Conservation (phyloP, 1,140 invertebrate genomes). For the Lethrus apterus region DNA sequence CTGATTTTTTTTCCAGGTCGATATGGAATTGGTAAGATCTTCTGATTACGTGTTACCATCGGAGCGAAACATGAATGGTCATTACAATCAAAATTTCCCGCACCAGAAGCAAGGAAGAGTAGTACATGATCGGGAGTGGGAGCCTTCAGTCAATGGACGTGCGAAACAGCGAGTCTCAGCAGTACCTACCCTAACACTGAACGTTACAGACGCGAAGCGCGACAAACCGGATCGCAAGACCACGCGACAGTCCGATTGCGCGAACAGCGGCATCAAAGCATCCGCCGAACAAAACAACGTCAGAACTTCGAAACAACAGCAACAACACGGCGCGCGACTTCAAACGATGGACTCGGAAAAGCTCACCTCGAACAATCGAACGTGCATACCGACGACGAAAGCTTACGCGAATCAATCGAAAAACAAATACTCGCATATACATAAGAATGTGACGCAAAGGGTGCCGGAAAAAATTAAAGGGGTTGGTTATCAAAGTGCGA, state of each 20-base stretch:
- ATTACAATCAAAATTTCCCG: slow-evolving; percentile 23
- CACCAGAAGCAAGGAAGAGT: slow-evolving; percentile 27
- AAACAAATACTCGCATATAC: slow-evolving; percentile 13
- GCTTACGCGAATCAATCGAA: slow-evolving; percentile 10
- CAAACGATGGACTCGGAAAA: neutral
- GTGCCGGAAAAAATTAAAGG: slow-evolving; percentile 19
- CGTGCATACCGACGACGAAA: slow-evolving; percentile 2
- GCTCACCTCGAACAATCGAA: neutral
- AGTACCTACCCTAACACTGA: slow-evolving; percentile 33
- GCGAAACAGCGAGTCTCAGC: slow-evolving; percentile 25
- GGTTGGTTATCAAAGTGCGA: slow-evolving; percentile 26
- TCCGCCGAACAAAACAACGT: slow-evolving; percentile 16
- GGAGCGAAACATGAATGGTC: slow-evolving; percentile 34
- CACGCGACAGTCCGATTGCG: too few species aligned
- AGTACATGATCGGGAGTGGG: slow-evolving; percentile 34
- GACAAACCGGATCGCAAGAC: slow-evolving; percentile 18
- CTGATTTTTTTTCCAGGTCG: slow-evolving; percentile 33
- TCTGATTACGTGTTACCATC: slow-evolving; percentile 33
- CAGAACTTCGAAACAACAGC: neutral
- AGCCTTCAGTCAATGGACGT: slow-evolving; percentile 32
- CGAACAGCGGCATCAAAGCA: slow-evolving; percentile 15
- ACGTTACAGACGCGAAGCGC: slow-evolving; percentile 23
- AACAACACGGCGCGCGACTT: neutral
- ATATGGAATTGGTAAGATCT: slow-evolving; percentile 34
- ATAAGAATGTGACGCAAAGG: slow-evolving; percentile 19